phyloP scores from a whole-genome alignment of 2,797 vertebrate species.

The Sarcophilus harrisii region DNA sequence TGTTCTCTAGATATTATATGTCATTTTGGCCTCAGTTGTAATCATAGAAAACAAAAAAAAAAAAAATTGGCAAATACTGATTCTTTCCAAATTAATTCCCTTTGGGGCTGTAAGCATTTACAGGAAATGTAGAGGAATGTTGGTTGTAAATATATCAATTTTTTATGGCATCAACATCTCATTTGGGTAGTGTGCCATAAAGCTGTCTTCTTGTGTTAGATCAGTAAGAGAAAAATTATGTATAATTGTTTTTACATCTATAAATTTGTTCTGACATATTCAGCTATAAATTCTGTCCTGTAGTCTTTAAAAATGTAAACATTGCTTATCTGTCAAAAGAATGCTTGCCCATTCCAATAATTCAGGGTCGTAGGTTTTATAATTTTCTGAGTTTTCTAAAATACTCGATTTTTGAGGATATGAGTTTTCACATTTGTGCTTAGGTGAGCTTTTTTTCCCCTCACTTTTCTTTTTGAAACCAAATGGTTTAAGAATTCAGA shows the following conservation, averaged over 20 bases:
- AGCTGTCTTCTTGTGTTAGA: not conserved
- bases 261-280: slow-evolving; percentile 20
- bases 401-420: slow-evolving; percentile 61
- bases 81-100: not conserved
- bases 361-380: slow-evolving; percentile 58
- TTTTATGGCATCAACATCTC: slow-evolving; percentile 28
- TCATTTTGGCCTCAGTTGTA: slow-evolving; percentile 34
- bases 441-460: slow-evolving; percentile 25
- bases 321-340: slow-evolving; percentile 51
- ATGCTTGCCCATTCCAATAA: not conserved
- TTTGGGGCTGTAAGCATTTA: not conserved
- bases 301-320: slow-evolving; percentile 50
- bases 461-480: slow-evolving; percentile 67
- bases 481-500: slow-evolving; percentile 73
- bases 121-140: slow-evolving; percentile 14
- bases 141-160: slow-evolving; percentile 26
- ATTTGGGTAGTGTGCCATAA: slow-evolving; percentile 37
- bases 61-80: slow-evolving; percentile 7
- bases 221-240: slow-evolving; percentile 46
- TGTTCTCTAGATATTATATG: not conserved
- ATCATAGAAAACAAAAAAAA: not conserved
- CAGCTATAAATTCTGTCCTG: slow-evolving; percentile 30
- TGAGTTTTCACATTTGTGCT: slow-evolving; percentile 58
- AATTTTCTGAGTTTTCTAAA: slow-evolving; percentile 72
- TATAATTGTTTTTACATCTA: not conserved